A percentile compares a stretch with the other conserved stretches of the same genome.
Evolutionary conservation across 2,113 vertebrate genomes (phyloP).

Genomic region (Platysternon megacephalum): DNA sequence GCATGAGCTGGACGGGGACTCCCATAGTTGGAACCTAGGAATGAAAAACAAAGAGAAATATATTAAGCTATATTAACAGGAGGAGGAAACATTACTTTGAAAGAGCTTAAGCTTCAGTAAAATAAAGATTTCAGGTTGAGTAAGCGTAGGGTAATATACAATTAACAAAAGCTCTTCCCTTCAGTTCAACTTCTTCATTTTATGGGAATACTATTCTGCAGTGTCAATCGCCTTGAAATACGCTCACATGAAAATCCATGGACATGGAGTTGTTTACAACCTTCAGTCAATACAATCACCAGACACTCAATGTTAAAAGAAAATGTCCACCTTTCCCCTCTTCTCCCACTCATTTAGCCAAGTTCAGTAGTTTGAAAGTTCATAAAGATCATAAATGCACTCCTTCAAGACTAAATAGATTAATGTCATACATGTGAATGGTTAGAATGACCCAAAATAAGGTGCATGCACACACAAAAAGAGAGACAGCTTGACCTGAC

Average conservation of each 20-base stretch:
- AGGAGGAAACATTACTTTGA: fast-evolving
- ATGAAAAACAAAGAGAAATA: neutral
- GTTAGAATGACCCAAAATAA: neutral
- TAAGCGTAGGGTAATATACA: neutral
- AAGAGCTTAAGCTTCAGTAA: neutral
- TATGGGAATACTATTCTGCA: neutral
- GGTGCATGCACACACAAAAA: neutral
- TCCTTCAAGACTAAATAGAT: neutral
- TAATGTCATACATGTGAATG: neutral
- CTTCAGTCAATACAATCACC: neutral
- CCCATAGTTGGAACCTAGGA: constrained; percentile 95
- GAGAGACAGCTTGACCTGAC: neutral
- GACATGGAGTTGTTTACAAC: neutral
- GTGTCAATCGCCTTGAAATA: neutral
- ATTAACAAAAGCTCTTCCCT: neutral
- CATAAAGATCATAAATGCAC: neutral
- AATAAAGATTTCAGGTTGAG: neutral
- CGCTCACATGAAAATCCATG: neutral
- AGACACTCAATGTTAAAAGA: neutral
- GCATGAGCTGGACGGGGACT: constrained; percentile 90
- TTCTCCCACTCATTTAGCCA: neutral
- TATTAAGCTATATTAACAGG: fast-evolving
- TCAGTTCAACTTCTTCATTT: neutral
- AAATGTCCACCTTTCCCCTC: neutral
- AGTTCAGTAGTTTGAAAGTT: neutral